phyloP scores from a whole-genome alignment of 2,113 vertebrate genomes.

The Triplophysa rosa region DNA sequence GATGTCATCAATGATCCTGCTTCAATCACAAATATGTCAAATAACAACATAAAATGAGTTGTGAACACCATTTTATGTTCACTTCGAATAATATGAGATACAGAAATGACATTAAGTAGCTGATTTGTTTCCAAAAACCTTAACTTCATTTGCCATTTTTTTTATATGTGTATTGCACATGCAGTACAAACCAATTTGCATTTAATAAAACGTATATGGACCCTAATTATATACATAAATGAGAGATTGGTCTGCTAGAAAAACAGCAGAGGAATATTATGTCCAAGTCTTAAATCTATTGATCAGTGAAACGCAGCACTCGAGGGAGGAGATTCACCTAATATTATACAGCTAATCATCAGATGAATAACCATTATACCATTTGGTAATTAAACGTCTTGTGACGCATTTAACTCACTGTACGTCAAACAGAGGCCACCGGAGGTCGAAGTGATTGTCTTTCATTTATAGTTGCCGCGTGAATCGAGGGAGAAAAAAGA shows the following conservation, averaged over 20 bases:
- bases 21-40: no score
- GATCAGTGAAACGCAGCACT: slow-evolving; percentile 93
- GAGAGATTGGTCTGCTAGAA: slow-evolving; percentile 58
- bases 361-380: slow-evolving; percentile 95
- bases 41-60: no score
- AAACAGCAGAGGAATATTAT: slow-evolving; percentile 64
- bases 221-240: slow-evolving; percentile 71
- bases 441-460: slow-evolving; percentile 79
- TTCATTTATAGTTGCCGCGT: slow-evolving; percentile 62
- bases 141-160: no score
- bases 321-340: slow-evolving; percentile 92
- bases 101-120: no score
- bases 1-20: no score
- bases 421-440: slow-evolving; percentile 81
- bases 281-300: slow-evolving; percentile 84
- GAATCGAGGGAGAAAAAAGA: slow-evolving; percentile 46
- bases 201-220: slow-evolving; percentile 70
- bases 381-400: slow-evolving; percentile 97
- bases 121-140: no score
- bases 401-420: slow-evolving; percentile 92
- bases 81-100: no score
- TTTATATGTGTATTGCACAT: background rate
- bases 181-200: slow-evolving; percentile 56
- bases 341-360: slow-evolving; percentile 94
- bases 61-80: no score